phyloP scores from a whole-genome alignment of 2,888 invertebrate genomes.

The Rotaria macrura region DNA sequence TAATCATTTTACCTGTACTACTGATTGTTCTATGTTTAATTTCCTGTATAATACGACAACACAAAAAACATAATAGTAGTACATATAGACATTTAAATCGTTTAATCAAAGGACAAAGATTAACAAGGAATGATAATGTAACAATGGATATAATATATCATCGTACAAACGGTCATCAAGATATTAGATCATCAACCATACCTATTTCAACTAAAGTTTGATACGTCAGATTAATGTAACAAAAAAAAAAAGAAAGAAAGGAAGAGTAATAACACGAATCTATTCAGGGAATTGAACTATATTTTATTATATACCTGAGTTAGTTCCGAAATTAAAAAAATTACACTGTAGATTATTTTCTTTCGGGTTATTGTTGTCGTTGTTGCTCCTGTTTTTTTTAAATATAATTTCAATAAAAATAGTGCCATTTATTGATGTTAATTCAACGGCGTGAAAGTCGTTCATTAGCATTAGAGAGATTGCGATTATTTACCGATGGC shows the following conservation, averaged over 20 bases:
- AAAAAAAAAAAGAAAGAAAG: too few relatives aligned
- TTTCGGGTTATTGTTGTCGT: background rate
- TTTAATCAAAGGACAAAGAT: background rate
- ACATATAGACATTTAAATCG: constrained; percentile 2
- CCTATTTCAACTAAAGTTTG: background rate
- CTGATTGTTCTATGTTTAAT: background rate
- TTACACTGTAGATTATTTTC: background rate
- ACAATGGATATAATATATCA: background rate
- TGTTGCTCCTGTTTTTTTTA: background rate
- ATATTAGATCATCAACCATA: background rate
- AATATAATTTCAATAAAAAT: background rate
- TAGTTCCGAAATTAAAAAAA: background rate
- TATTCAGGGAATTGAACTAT: background rate
- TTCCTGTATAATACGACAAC: background rate
- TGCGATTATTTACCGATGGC: background rate
- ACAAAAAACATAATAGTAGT: background rate
- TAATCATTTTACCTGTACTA: background rate
- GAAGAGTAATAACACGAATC: too few relatives aligned
- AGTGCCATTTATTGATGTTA: background rate
- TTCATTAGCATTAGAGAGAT: background rate
- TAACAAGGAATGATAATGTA: background rate
- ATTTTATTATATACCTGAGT: background rate
- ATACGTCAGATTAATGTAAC: background rate
- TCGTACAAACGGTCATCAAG: background rate
- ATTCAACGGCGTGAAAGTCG: background rate